Conservation (phyloP, 2,888 invertebrate genomes). For the Selenia dentaria region DNA sequence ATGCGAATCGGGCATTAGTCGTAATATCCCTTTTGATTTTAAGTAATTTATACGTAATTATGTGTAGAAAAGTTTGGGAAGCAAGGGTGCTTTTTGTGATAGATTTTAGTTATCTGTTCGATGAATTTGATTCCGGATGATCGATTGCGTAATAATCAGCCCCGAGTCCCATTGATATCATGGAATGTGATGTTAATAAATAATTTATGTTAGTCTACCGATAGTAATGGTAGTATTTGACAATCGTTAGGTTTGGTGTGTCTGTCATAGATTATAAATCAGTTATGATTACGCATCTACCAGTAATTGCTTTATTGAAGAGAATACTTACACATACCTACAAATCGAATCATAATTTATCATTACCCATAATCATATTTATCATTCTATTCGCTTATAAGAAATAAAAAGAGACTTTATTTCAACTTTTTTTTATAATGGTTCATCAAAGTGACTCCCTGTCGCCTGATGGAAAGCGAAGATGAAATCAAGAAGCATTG, state of each 20-base stretch:
- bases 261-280: constrained; percentile 9
- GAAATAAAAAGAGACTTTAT: too few relatives aligned
- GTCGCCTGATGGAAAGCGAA: too few relatives aligned
- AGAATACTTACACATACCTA: background rate
- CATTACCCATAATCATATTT: too few relatives aligned
- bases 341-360: too few relatives aligned
- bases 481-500: too few relatives aligned
- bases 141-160: constrained; percentile 60
- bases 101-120: constrained; percentile 73
- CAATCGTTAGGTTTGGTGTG: constrained; percentile 10
- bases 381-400: too few relatives aligned
- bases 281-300: background rate
- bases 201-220: constrained; percentile 18
- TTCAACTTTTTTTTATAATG: too few relatives aligned
- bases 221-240: constrained; percentile 17
- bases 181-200: constrained; percentile 5
- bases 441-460: too few relatives aligned
- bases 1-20: constrained; percentile 80
- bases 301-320: constrained; percentile 6
- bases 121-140: constrained; percentile 64
- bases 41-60: constrained; percentile 80
- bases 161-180: constrained; percentile 40
- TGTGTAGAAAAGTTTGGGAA: constrained; percentile 57
- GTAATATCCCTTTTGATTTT: constrained; percentile 81
- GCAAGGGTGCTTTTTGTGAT: constrained; percentile 60